These are phyloP conservation scores for Lathamus discolor DNA, from an alignment of 2,113 vertebrate genomes.

Conservation along the genomic window DNA sequence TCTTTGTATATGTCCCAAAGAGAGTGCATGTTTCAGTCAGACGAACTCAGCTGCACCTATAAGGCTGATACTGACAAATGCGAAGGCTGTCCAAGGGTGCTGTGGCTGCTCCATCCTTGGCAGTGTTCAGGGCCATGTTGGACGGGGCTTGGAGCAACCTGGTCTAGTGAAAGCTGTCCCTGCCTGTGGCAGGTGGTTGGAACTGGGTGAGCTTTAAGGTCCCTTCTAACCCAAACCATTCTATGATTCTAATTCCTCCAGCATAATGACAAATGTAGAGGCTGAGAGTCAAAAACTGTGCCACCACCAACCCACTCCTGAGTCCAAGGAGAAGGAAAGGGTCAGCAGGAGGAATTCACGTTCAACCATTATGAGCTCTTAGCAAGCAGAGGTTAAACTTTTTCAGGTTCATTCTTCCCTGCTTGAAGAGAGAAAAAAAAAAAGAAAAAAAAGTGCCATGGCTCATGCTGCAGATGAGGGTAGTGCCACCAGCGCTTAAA, in stretches of 20 bases:
- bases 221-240: background rate
- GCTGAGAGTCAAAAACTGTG: background rate
- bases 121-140: background rate
- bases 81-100: background rate
- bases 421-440: background rate
- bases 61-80: background rate
- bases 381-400: background rate
- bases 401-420: background rate
- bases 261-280: background rate
- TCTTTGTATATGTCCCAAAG: background rate
- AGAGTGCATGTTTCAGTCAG: background rate
- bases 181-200: background rate
- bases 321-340: background rate
- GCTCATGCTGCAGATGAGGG: background rate
- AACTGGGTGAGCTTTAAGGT: background rate
- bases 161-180: background rate
- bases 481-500: background rate
- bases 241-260: background rate
- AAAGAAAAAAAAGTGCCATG: background rate
- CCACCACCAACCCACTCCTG: background rate
- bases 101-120: background rate
- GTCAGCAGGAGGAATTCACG: background rate
- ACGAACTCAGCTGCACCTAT: background rate
- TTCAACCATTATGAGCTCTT: background rate
- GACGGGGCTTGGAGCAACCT: background rate